phyloP scores from a whole-genome alignment of 2,888 invertebrate species.

The Uloborus plumipes region DNA sequence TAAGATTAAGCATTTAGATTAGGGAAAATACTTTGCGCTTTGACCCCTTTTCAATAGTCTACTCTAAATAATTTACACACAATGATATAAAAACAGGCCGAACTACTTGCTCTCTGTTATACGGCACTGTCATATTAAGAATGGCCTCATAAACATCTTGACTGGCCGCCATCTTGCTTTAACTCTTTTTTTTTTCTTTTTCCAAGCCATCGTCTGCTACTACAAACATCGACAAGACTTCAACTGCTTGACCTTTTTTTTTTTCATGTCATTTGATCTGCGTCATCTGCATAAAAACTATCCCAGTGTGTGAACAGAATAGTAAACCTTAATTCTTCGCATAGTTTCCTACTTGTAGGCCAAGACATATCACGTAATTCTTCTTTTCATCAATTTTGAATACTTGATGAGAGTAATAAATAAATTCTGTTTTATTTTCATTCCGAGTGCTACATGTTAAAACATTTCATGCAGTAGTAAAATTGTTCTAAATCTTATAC shows the following conservation, averaged over 20 bases:
- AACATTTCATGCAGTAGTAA: too few species aligned
- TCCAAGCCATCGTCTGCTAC: constrained; percentile 1
- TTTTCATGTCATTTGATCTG: not conserved
- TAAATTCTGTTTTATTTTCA: too few species aligned
- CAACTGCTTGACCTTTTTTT: not conserved
- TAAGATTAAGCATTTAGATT: too few species aligned
- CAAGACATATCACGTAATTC: too few species aligned
- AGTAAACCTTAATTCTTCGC: too few species aligned
- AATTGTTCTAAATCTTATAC: too few species aligned
- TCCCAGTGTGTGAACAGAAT: too few species aligned
- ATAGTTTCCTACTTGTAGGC: too few species aligned
- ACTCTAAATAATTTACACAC: constrained; percentile 24
- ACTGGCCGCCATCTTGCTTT: not conserved
- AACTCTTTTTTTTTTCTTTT: not conserved
- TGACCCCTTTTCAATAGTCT: constrained; percentile 2
- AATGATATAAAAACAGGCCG: constrained; percentile 27
- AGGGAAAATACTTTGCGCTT: not conserved
- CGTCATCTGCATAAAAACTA: too few species aligned
- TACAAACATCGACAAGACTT: not conserved
- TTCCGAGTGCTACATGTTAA: too few species aligned
- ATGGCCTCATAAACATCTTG: constrained; percentile 6
- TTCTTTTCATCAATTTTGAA: too few species aligned
- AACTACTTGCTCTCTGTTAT: constrained; percentile 1
- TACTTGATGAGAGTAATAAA: too few species aligned
- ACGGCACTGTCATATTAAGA: not conserved